Evolutionary conservation across 2,797 vertebrate genomes (phyloP), one percentile per base, ranked within the genome.

Genomic region (Neoniphon sammara): DNA sequence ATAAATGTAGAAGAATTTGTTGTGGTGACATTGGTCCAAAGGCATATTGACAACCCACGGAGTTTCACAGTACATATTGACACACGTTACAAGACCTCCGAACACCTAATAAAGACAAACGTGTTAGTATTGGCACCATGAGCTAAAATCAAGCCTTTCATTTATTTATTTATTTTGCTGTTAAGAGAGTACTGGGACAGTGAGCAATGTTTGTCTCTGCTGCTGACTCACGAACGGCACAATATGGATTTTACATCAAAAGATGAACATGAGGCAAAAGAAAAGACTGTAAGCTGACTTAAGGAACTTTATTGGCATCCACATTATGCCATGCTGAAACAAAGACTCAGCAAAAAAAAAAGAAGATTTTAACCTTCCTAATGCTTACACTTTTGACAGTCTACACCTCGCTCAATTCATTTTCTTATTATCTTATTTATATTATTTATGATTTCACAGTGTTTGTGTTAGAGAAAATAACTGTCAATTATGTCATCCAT

Each of bases 401-500:
- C 5, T 56, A 15, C 61, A 50, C 25, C 31, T 44, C 20, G 20
- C 18, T 53, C 21, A 2, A 11, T 30, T 58, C 30, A 31, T 62
- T 54, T 56, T 39, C 8, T 36, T 59, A 42, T 59, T 58, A 17
- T 9, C 31, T 23, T 54, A 27, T 39, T 12, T 7, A 23, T 5
- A 25, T 3, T 3, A 14, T 54, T 27, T 12, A 42, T 10, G 57
- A 21, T 85, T 75, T 56, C 66, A 66, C 70, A 73, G 17, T 27
- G 14, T 20, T 1, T 46, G 53, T 53, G 44, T 49, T 36, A 50
- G 14, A 66, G 20, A 71, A 73, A 52, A 58, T 56, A 78, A 36
- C 54, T 61, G 77, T 77, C 77, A 85, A 66, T 36, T 78, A 47
- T 58, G 75, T 77, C 77, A 86, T 66, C 39, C 73, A 47, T 21